phyloP scores from a whole-genome alignment of 2,113 vertebrate genomes.

The Ptilorrhoa leucosticta region DNA sequence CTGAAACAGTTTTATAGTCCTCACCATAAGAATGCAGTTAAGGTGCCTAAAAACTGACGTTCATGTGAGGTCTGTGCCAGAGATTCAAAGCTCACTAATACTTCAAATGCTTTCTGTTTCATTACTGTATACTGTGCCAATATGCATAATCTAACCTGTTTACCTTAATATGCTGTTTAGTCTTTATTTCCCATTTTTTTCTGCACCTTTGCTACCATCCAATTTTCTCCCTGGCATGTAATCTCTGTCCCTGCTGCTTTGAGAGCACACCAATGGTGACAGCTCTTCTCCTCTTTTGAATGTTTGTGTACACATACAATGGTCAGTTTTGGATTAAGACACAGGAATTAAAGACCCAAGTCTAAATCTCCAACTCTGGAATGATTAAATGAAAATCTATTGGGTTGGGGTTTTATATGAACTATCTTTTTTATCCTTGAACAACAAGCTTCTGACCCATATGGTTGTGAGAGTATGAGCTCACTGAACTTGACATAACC shows the following conservation, averaged over 20 bases:
- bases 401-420: neutral
- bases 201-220: neutral
- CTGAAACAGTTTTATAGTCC: neutral
- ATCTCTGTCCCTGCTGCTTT: neutral
- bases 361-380: neutral
- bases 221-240: neutral
- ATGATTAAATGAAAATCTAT: slow-evolving; percentile 1
- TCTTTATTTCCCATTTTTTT: neutral
- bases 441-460: neutral
- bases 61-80: neutral
- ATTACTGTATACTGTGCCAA: neutral
- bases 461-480: neutral
- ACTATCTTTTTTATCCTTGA: neutral
- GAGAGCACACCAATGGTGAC: neutral
- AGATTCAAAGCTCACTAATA: neutral
- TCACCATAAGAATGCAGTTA: neutral
- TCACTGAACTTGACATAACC: neutral
- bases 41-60: neutral
- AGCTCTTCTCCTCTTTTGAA: neutral
- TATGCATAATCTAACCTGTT: neutral
- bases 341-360: neutral
- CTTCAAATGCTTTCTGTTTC: neutral
- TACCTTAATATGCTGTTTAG: neutral
- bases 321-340: neutral
- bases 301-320: neutral